Percentiles rank a stretch among this genome's conserved stretches.
Conservation (phyloP, 2,113 vertebrate genomes). For the Ciconia maguari region DNA sequence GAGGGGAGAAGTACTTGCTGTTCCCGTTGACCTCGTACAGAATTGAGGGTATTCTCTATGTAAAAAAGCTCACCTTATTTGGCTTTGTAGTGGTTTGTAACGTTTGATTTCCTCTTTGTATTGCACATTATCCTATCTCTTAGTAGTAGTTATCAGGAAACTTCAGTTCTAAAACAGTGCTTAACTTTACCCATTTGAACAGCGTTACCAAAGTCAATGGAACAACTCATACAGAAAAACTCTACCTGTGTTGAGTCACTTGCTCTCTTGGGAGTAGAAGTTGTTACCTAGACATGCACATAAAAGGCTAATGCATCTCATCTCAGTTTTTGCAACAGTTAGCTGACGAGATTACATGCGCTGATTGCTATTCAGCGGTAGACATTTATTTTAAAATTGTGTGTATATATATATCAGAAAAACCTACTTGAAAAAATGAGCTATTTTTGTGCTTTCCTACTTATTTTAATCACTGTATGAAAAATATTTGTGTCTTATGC, state of each 20-base stretch:
- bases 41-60: neutral
- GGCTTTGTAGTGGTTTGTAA: neutral
- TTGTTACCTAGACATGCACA: neutral
- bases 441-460: neutral
- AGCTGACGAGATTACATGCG: accelerated
- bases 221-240: neutral
- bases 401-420: neutral
- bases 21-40: neutral
- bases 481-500: neutral
- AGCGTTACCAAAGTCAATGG: neutral
- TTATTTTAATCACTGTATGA: neutral
- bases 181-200: neutral
- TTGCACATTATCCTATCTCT: neutral
- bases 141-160: neutral
- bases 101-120: neutral
- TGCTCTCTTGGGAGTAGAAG: neutral
- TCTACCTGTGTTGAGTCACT: neutral
- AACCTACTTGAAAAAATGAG: neutral
- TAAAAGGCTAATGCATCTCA: neutral
- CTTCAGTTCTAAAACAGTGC: neutral
- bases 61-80: neutral
- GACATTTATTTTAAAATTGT: neutral
- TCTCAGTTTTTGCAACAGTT: neutral
- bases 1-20: neutral
- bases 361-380: neutral